Percentiles rank a stretch among this genome's conserved stretches.
Evolutionary conservation across 2,888 invertebrate genomes (phyloP).

Genomic region (Drosophila macrospina): DNA sequence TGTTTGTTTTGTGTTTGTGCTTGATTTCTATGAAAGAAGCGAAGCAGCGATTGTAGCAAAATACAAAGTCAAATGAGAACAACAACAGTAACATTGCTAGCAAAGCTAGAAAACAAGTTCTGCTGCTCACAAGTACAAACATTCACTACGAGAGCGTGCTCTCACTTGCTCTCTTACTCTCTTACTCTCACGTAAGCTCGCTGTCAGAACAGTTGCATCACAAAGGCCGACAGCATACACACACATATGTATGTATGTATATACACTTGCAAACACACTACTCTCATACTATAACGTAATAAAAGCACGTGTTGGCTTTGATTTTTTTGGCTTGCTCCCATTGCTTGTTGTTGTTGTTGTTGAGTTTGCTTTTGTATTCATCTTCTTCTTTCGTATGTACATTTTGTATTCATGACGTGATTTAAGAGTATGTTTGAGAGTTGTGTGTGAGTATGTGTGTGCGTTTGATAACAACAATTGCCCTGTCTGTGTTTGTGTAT

Average conservation of each 20-base stretch:
- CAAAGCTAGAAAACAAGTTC: slow-evolving; percentile 56
- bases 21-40: slow-evolving; percentile 8
- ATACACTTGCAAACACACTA: slow-evolving; percentile 23
- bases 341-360: slow-evolving; percentile 31
- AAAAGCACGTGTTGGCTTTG: slow-evolving; percentile 84
- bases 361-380: slow-evolving; percentile 50
- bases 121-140: slow-evolving; percentile 32
- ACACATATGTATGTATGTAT: neutral
- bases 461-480: slow-evolving; percentile 56
- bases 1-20: slow-evolving; percentile 21
- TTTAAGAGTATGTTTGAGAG: slow-evolving; percentile 27
- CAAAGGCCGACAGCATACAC: slow-evolving; percentile 38
- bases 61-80: slow-evolving; percentile 43
- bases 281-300: slow-evolving; percentile 73
- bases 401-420: slow-evolving; percentile 69
- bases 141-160: slow-evolving; percentile 1
- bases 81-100: slow-evolving; percentile 30
- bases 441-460: slow-evolving; percentile 23
- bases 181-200: slow-evolving; percentile 19
- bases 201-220: slow-evolving; percentile 63
- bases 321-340: slow-evolving; percentile 44
- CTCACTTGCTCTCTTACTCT: slow-evolving; percentile 18
- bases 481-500: slow-evolving; percentile 9
- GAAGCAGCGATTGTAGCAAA: slow-evolving; percentile 27
- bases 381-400: slow-evolving; percentile 29